Evolutionary conservation across 2,113 vertebrate genomes (phyloP).

Genomic region (Daphoenositta chrysoptera): DNA sequence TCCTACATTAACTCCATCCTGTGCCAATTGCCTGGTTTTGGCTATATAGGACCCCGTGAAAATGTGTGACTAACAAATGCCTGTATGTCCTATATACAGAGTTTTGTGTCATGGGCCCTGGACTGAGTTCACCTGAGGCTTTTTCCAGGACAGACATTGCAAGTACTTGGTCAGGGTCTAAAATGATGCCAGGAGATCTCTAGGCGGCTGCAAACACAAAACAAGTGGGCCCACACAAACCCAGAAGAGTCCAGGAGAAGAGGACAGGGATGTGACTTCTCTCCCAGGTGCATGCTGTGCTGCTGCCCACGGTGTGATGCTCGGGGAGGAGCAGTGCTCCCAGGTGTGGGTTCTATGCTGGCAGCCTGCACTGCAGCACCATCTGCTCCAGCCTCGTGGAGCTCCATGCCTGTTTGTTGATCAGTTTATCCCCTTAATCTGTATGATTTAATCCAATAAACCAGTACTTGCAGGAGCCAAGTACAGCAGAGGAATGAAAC

Average conservation of each 20-base stretch:
- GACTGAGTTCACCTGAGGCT: neutral
- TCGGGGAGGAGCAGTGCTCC: fast-evolving
- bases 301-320: neutral
- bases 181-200: neutral
- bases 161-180: neutral
- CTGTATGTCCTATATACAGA: neutral
- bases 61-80: neutral
- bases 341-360: neutral
- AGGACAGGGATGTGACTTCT: neutral
- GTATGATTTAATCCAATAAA: conserved; percentile 13
- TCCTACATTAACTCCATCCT: neutral
- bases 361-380: neutral
- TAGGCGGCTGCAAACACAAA: neutral
- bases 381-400: neutral
- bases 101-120: neutral
- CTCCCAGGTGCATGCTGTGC: fast-evolving
- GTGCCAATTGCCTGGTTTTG: neutral
- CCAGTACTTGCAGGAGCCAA: neutral
- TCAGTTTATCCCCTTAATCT: neutral
- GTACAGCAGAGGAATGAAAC: neutral
- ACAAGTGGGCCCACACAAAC: neutral
- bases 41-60: neutral
- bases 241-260: fast-evolving
- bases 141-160: neutral
- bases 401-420: neutral